phyloP scores from a whole-genome alignment of 2,797 vertebrate genomes.

The Falco berigora region DNA sequence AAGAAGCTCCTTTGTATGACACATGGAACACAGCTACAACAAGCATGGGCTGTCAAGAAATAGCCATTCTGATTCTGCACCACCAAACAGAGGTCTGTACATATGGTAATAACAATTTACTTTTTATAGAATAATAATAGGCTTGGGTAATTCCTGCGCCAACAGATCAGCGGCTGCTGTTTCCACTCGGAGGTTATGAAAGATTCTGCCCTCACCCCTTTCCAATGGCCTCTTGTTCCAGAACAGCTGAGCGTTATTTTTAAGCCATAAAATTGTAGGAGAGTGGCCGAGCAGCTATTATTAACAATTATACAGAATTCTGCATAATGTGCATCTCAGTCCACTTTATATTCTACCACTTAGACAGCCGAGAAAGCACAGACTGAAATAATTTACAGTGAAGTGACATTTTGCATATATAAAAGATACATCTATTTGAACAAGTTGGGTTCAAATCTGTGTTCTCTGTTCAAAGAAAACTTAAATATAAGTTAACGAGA shows the following conservation, averaged over 20 bases:
- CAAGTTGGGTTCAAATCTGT: conserved; percentile 11
- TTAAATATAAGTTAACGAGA: conserved; percentile 8
- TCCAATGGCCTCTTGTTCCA: conserved; percentile 41
- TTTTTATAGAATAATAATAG: conserved; percentile 66
- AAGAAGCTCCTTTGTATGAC: not conserved
- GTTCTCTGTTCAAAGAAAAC: not conserved
- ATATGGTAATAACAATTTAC: conserved; percentile 48
- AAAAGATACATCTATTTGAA: conserved; percentile 35
- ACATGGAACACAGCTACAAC: not conserved
- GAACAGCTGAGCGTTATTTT: conserved; percentile 58
- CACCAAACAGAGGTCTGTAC: conserved; percentile 11
- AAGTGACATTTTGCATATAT: conserved; percentile 39
- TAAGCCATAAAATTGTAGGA: conserved; percentile 55
- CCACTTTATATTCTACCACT: conserved; percentile 27
- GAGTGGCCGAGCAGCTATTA: conserved; percentile 44
- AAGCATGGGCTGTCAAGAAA: not conserved
- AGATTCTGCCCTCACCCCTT: conserved; percentile 39
- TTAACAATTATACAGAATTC: conserved; percentile 52
- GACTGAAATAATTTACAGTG: conserved; percentile 40
- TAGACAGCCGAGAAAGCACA: not conserved
- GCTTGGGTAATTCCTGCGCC: conserved; percentile 44
- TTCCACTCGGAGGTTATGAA: conserved; percentile 44
- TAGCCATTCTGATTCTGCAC: not conserved
- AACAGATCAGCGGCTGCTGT: conserved; percentile 48
- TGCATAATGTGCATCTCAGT: conserved; percentile 2